Percentiles rank a stretch among this genome's conserved stretches.
Evolutionary conservation across 2,113 vertebrate species (phyloP).

Genomic region (Myxocyprinus asiaticus): DNA sequence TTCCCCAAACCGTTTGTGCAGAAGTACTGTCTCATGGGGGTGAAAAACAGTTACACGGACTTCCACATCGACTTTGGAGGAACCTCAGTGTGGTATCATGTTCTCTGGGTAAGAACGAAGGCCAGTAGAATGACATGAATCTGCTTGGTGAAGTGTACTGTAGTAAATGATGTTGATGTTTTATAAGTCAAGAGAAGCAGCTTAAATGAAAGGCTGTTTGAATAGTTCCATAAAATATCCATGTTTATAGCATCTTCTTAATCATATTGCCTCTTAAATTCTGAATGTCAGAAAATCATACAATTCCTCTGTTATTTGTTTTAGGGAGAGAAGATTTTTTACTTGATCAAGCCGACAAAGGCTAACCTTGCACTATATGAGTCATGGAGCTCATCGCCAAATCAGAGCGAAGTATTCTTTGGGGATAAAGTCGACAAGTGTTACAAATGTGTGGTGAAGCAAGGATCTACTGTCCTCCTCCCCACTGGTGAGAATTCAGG

Average conservation of each 20-base stretch:
- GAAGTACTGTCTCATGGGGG: conserved; percentile 98
- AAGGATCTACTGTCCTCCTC: conserved; percentile 96
- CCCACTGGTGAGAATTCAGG: conserved; percentile 82
- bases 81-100: conserved; percentile 99
- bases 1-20: conserved; percentile 99
- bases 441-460: conserved; percentile 89
- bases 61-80: conserved; percentile 99
- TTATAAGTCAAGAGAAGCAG: too few relatives aligned
- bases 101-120: conserved; percentile 87
- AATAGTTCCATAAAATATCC: too few relatives aligned
- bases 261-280: too few relatives aligned
- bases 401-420: conserved; percentile 98
- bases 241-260: too few relatives aligned
- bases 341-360: conserved; percentile 94
- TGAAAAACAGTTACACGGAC: conserved; percentile 97
- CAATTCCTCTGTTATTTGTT: not conserved
- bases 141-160: not conserved
- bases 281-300: too few relatives aligned
- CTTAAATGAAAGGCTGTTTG: too few relatives aligned
- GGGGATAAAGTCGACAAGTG: conserved; percentile 92
- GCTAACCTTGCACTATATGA: conserved; percentile 96
- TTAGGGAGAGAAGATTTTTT: conserved; percentile 98
- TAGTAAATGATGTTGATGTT: too few relatives aligned
- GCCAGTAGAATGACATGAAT: not conserved
- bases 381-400: conserved; percentile 96